Base-by-base conservation (phyloP, 2,113 vertebrate genomes). In the Alligator mississippiensis region DNA sequence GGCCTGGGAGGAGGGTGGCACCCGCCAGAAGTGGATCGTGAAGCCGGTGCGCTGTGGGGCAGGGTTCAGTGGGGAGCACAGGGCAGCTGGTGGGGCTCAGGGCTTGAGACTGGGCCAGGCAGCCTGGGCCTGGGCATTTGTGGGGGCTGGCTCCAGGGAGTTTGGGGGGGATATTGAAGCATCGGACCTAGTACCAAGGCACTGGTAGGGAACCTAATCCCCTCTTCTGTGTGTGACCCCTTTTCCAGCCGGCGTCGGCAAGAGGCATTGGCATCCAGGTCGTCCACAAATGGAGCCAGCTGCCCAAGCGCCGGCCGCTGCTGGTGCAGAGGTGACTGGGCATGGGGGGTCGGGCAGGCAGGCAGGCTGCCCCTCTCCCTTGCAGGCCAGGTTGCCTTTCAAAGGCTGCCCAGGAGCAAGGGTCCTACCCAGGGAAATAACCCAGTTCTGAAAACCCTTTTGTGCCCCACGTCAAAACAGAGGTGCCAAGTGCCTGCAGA, bases 181-280 rank as follows among this genome's bases (percentile, higher is more conserved):
- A 47, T 47, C 47, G 47, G 47, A 47, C 47, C 47, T 47, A 9
- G 47, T 47, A 9, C 47, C 47, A 47, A 47, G 47, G 7, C 47
- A 47, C 47, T 47, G 47, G 47, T 47, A 47, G 47, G 47, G 47
- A 47, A 47, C 7, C 47, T 47, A 47, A 89, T 63, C 60, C 72
- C 7, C 55, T 88, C n/a, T 93, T 8, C 47, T 88, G 59, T 93
- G 84, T 91, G 30, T 82, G 63, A 47, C 47, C 47, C 47, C 47
- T 90, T 96, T 86, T 59, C 58, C 30, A 99, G 99, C 99, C 99
- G 63, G 99, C 99, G 4, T 99, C 99, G 59, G 99, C 99, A 88
- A 98, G 99, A 96, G 99, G 99, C 91, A 98, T 98, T n/a, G 99
- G 99, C 34, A 99, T 99, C 97, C 99, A 99, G 96, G 99, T 99